phyloP scores from a whole-genome alignment of 2,113 vertebrate genomes.

The Rhea pennata region DNA sequence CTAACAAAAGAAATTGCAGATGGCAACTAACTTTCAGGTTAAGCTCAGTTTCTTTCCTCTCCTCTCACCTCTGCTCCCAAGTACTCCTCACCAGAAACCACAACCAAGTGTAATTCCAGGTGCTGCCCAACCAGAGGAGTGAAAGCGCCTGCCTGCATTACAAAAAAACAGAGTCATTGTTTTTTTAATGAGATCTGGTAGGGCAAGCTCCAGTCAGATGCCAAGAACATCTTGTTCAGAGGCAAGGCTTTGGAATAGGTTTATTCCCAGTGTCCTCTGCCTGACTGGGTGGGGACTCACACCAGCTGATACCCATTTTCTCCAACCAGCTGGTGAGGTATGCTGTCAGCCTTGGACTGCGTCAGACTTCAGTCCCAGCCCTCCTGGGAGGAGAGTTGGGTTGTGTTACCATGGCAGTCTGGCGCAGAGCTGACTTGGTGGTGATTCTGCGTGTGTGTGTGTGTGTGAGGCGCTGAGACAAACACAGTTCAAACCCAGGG shows the following conservation, averaged over 20 bases:
- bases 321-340: not conserved
- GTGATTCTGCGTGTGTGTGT: not conserved
- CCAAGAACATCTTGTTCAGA: conserved; percentile 38
- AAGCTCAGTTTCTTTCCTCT: not conserved
- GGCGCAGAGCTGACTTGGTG: not conserved
- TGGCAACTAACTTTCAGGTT: not conserved
- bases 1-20: not conserved
- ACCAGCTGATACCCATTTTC: not conserved
- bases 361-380: not conserved
- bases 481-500: not conserved
- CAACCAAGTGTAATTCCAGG: not conserved
- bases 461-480: not conserved
- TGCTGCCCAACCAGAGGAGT: not conserved
- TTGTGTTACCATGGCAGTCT: not conserved
- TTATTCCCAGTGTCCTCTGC: not conserved
- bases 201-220: not conserved
- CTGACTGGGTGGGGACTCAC: not conserved
- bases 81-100: not conserved
- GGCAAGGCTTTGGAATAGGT: not conserved
- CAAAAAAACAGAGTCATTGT: not conserved
- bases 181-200: not conserved
- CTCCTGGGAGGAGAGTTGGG: not conserved
- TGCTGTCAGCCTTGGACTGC: not conserved
- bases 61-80: not conserved
- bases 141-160: not conserved